phyloP scores from a whole-genome alignment of 2,113 vertebrate genomes.

The Pluvianellus socialis region DNA sequence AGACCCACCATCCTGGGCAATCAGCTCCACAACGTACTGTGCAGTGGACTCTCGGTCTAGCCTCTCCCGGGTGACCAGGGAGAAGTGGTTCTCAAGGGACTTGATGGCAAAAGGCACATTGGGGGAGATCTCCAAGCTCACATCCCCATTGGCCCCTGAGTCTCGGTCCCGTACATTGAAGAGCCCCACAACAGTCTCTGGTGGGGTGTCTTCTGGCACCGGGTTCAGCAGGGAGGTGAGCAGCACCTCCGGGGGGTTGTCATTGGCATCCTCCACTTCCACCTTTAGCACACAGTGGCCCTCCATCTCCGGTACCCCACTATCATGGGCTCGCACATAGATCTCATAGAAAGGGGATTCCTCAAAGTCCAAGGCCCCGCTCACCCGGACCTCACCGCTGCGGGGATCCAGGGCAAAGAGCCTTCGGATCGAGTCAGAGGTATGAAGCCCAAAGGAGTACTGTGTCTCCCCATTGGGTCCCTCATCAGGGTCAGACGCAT shows the following conservation, averaged over 20 bases:
- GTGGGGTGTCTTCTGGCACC: constrained; percentile 77
- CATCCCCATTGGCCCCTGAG: constrained; percentile 77
- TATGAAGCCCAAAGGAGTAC: constrained; percentile 81
- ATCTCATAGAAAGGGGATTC: constrained; percentile 81
- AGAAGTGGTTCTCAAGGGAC: constrained; percentile 89
- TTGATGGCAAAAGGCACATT: constrained; percentile 82
- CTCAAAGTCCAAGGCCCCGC: constrained; percentile 81
- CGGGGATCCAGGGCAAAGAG: constrained; percentile 77
- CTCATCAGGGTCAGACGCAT: constrained; percentile 78
- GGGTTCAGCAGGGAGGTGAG: constrained; percentile 78
- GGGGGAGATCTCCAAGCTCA: constrained; percentile 75
- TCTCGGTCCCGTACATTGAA: constrained; percentile 83
- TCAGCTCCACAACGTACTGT: constrained; percentile 74
- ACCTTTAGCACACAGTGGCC: constrained; percentile 81
- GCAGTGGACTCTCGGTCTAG: constrained; percentile 80
- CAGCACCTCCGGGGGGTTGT: constrained; percentile 78
- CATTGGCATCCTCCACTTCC: constrained; percentile 77
- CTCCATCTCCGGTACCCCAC: constrained; percentile 83
- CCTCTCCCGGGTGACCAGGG: constrained; percentile 77
- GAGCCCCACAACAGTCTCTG: constrained; percentile 82
- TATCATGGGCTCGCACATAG: constrained; percentile 81
- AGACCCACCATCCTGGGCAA: constrained; percentile 78
- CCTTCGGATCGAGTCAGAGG: constrained; percentile 65
- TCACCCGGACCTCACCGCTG: constrained; percentile 79
- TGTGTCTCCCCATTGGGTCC: constrained; percentile 80